A percentile compares a stretch with the other conserved stretches of the same genome.
Conservation (phyloP, 1,140 invertebrate genomes). For the Drosophila mauritiana region DNA sequence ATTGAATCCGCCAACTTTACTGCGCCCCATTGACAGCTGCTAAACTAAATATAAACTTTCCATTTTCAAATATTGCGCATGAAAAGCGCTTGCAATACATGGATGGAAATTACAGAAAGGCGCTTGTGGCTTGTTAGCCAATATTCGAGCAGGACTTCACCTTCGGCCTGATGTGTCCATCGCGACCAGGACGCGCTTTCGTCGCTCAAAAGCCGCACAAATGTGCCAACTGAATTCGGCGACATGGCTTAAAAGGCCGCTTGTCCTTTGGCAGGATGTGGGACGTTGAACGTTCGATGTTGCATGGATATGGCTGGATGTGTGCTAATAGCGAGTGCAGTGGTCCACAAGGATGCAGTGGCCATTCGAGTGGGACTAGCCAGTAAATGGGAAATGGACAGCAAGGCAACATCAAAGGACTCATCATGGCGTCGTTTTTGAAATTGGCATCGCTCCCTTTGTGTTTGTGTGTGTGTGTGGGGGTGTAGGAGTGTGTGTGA, state of each 20-base stretch:
- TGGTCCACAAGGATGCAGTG: constrained; percentile 31
- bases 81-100: too few species aligned
- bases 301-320: not conserved
- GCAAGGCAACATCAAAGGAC: constrained; percentile 41
- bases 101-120: too few species aligned
- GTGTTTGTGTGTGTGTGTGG: constrained; percentile 2
- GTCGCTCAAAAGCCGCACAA: constrained; percentile 28
- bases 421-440: constrained; percentile 21
- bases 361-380: constrained; percentile 20
- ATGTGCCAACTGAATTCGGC: constrained; percentile 31
- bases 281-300: not conserved
- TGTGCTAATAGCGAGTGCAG: constrained; percentile 8
- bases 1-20: constrained; percentile 13
- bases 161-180: constrained; percentile 8
- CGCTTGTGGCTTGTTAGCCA: not conserved
- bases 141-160: not conserved
- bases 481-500: not conserved
- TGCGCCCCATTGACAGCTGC: not conserved
- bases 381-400: constrained; percentile 12
- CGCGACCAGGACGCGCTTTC: constrained; percentile 20
- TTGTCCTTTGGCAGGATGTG: constrained; percentile 8
- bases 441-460: not conserved
- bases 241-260: constrained; percentile 23
- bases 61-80: too few species aligned
- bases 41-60: not conserved